These are phyloP conservation scores for Rhopalosiphum nymphaeae DNA, from an alignment of 2,888 invertebrate species.

Conservation along the genomic window DNA sequence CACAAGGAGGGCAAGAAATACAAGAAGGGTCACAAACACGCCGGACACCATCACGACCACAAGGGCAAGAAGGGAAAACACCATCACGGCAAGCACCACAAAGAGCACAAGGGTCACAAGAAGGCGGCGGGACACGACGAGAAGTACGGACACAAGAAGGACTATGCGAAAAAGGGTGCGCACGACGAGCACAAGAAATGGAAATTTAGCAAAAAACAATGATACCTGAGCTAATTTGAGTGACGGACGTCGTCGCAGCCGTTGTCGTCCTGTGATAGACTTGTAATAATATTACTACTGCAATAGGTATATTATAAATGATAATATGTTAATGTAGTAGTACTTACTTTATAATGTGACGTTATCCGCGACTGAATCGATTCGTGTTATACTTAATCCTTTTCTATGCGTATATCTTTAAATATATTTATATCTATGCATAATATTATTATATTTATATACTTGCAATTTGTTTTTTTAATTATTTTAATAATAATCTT, in stretches of 20 bases:
- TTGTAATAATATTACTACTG: background rate
- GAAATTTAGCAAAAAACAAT: slow-evolving; percentile 74
- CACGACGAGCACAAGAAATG: slow-evolving; percentile 85
- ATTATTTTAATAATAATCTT: background rate
- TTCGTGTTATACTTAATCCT: slow-evolving; percentile 1
- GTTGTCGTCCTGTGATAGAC: background rate
- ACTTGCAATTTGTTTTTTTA: background rate
- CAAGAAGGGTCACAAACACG: slow-evolving; percentile 85
- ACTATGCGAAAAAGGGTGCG: slow-evolving; percentile 84
- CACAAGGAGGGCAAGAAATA: slow-evolving; percentile 86
- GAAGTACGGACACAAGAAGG: slow-evolving; percentile 81
- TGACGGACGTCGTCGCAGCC: background rate
- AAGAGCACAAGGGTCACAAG: slow-evolving; percentile 85
- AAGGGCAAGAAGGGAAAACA: slow-evolving; percentile 85
- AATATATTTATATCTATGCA: background rate
- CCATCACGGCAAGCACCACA: slow-evolving; percentile 84
- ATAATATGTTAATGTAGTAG: background rate
- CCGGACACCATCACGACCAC: slow-evolving; percentile 81
- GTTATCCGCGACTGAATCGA: slow-evolving; percentile 9
- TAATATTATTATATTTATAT: background rate
- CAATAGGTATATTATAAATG: background rate
- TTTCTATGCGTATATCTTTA: background rate
- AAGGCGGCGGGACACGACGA: slow-evolving; percentile 82
- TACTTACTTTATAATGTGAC: background rate
- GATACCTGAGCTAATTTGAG: background rate